phyloP scores from a whole-genome alignment of 2,113 vertebrate species.

The Illadopsis cleaveri region DNA sequence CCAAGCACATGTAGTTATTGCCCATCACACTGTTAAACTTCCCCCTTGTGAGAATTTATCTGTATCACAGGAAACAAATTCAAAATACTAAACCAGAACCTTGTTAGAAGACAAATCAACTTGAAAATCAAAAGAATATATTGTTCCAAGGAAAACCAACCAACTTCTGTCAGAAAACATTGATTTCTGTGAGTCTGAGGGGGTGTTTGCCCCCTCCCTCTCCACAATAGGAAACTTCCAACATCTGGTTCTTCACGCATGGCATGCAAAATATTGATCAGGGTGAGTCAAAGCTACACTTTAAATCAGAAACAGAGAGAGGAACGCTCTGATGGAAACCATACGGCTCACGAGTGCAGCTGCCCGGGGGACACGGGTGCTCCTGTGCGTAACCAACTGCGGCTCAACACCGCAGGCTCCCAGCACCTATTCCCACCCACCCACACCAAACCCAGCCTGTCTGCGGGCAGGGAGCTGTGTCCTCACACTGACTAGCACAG shows the following conservation, averaged over 20 bases:
- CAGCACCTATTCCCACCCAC: background rate
- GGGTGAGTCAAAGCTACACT: constrained; percentile 83
- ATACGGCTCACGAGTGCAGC: constrained; percentile 63
- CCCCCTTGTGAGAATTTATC: constrained; percentile 18
- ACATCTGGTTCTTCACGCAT: constrained; percentile 96
- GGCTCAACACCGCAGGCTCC: fast-evolving
- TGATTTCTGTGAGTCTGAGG: constrained; percentile 86
- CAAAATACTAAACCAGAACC: constrained; percentile 60
- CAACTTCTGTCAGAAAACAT: constrained; percentile 81
- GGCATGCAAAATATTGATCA: constrained; percentile 96
- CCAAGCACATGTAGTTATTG: background rate
- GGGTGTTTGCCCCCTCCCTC: constrained; percentile 69
- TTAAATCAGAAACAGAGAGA: constrained; percentile 72
- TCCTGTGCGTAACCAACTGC: background rate
- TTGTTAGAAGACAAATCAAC: constrained; percentile 72
- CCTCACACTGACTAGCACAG: fast-evolving
- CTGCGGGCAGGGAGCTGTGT: background rate
- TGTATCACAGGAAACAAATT: constrained; percentile 36
- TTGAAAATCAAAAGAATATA: constrained; percentile 67
- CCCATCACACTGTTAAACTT: constrained; percentile 17
- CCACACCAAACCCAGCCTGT: background rate
- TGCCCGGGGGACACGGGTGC: constrained; percentile 16
- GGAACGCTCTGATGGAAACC: constrained; percentile 73
- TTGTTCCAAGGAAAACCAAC: constrained; percentile 71
- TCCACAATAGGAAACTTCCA: constrained; percentile 89